A percentile compares a stretch with the other conserved stretches of the same genome.
Conservation (phyloP, 2,113 vertebrate genomes). For the Nerophis ophidion region DNA sequence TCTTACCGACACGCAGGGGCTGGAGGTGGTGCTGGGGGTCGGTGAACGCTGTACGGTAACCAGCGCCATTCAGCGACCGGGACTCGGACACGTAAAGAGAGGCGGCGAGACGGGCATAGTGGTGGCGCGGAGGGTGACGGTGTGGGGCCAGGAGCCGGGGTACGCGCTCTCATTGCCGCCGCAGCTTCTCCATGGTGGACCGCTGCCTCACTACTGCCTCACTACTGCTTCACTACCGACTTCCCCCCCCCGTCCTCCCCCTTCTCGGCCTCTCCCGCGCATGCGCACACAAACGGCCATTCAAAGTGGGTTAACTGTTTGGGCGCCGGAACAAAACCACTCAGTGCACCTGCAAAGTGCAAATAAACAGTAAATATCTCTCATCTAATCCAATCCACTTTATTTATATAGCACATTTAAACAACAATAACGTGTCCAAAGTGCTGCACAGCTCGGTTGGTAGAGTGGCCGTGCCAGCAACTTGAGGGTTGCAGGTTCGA, state of each 20-base stretch:
- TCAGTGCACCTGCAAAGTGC: not conserved
- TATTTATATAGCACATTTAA: too few species aligned
- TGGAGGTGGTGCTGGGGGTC: constrained; percentile 92
- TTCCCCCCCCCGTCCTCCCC: constrained; percentile 43
- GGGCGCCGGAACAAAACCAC: constrained; percentile 44
- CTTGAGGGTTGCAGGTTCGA: too few species aligned
- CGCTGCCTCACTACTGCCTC: too few species aligned
- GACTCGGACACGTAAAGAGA: constrained; percentile 72
- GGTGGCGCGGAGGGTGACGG: constrained; percentile 21
- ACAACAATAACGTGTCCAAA: too few species aligned
- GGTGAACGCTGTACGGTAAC: constrained; percentile 91
- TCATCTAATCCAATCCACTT: too few species aligned
- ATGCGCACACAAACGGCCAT: constrained; percentile 57
- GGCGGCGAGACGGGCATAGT: constrained; percentile 65
- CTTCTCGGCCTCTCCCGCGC: constrained; percentile 38
- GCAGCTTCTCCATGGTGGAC: constrained; percentile 26
- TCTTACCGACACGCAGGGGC: constrained; percentile 91
- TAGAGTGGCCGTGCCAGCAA: too few species aligned
- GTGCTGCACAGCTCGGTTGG: too few species aligned
- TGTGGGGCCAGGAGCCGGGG: constrained; percentile 17
- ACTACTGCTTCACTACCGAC: constrained; percentile 22
- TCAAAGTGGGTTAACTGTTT: constrained; percentile 61
- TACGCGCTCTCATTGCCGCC: constrained; percentile 3
- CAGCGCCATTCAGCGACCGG: constrained; percentile 87
- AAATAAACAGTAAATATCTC: too few species aligned